Evolutionary conservation across 2,797 vertebrate species (phyloP).

Genomic region (Labeo calbasu): DNA sequence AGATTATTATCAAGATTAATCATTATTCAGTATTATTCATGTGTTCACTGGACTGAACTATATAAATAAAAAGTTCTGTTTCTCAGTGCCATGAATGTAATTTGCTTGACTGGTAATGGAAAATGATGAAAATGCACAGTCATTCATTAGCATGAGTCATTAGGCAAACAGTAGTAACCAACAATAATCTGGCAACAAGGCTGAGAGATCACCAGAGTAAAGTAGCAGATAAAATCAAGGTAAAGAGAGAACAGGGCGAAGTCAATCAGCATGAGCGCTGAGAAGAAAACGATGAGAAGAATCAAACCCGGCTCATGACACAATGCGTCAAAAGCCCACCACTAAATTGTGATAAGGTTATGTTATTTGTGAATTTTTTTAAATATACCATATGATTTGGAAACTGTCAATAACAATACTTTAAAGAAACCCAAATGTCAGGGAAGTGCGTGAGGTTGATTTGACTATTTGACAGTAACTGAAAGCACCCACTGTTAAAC

Average conservation of each 20-base stretch:
- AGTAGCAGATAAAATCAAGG: not conserved
- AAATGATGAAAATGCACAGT: conserved; percentile 2
- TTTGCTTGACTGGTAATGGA: not conserved
- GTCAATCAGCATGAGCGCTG: not conserved
- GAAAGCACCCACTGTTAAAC: conserved; percentile 44
- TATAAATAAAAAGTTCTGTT: not conserved
- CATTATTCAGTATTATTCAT: too few species aligned
- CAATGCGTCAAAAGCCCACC: not conserved
- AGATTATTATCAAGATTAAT: too few species aligned
- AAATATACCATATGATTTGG: not conserved
- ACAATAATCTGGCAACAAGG: not conserved
- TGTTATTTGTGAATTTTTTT: not conserved
- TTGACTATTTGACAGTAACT: conserved; percentile 42
- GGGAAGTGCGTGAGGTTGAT: conserved; percentile 26
- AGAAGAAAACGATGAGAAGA: too few species aligned
- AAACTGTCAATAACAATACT: conserved; percentile 15
- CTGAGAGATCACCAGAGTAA: not conserved
- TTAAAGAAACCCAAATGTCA: conserved; percentile 39
- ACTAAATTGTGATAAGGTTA: not conserved
- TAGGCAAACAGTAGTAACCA: not conserved
- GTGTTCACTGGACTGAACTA: too few species aligned
- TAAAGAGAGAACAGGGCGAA: not conserved
- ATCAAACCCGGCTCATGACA: too few species aligned
- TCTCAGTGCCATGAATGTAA: not conserved
- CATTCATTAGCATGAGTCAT: not conserved